A percentile compares a stretch with the other conserved stretches of the same genome.
Evolutionary conservation across 2,113 vertebrate species (phyloP).

Genomic region (Prionailurus bengalensis): DNA sequence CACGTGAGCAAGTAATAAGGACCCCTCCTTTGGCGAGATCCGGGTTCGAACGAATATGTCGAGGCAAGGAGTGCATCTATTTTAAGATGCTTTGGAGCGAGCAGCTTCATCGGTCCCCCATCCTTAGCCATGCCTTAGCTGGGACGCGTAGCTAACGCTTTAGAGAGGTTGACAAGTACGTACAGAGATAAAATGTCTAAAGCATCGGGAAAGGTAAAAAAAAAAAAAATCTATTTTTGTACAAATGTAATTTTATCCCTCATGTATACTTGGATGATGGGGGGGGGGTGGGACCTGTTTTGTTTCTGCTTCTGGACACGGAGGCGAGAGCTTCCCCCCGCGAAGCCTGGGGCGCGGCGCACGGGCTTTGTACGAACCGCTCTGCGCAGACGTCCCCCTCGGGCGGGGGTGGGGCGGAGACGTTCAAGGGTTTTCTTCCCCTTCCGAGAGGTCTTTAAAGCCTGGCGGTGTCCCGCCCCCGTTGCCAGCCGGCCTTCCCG

Average conservation of each 20-base stretch:
- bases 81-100: constrained; percentile 87
- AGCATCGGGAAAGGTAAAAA: constrained; percentile 88
- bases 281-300: constrained; percentile 75
- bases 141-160: constrained; percentile 71
- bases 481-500: constrained; percentile 65
- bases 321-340: constrained; percentile 66
- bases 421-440: constrained; percentile 66
- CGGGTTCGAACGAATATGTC: constrained; percentile 80
- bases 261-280: constrained; percentile 82
- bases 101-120: constrained; percentile 79
- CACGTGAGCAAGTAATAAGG: constrained; percentile 67
- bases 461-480: constrained; percentile 66
- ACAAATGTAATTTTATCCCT: constrained; percentile 93
- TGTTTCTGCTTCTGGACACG: constrained; percentile 81
- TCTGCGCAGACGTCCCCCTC: not conserved
- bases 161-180: constrained; percentile 68
- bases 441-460: not conserved
- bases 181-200: constrained; percentile 83
- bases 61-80: constrained; percentile 88
- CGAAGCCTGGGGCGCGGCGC: not conserved
- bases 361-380: constrained; percentile 74
- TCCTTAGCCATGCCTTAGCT: constrained; percentile 83
- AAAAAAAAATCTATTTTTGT: constrained; percentile 92
- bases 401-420: constrained; percentile 23
- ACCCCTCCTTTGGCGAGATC: constrained; percentile 80